phyloP scores from a whole-genome alignment of 1,140 invertebrate genomes.

The Pseudobourletiella spinata region DNA sequence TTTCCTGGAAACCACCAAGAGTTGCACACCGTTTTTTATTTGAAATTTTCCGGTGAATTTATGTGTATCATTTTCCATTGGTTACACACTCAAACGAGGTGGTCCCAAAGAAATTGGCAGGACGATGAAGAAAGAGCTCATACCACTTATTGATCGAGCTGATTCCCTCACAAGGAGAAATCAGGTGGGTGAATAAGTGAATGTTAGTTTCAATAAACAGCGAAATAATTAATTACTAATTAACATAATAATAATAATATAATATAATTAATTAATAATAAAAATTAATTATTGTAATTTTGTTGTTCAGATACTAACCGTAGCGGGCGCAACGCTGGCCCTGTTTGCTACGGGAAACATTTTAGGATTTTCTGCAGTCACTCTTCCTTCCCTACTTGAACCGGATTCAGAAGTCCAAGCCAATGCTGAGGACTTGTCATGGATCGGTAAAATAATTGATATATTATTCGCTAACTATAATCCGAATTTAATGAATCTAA shows the following conservation, averaged over 20 bases:
- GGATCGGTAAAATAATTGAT: conserved; percentile 26
- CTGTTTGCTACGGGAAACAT: conserved; percentile 34
- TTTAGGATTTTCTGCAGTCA: conserved; percentile 31
- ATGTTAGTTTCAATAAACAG: background rate
- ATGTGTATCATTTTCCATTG: background rate
- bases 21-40: background rate
- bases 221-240: background rate
- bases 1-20: background rate
- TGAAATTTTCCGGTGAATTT: background rate
- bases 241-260: background rate
- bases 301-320: conserved; percentile 27
- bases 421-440: conserved; percentile 24
- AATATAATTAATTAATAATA: background rate
- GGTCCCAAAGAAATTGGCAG: no score
- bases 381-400: conserved; percentile 24
- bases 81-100: no score
- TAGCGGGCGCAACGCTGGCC: conserved; percentile 27
- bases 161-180: conserved; percentile 28
- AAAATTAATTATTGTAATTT: no score
- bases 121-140: conserved; percentile 29
- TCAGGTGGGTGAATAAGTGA: conserved; percentile 20
- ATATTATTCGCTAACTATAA: background rate
- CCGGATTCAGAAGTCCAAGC: conserved; percentile 24
- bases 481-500: background rate
- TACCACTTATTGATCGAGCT: conserved; percentile 28